These are phyloP conservation scores for Nilaparvata lugens DNA, from an alignment of 1,140 invertebrate genomes.

Conservation along the genomic window DNA sequence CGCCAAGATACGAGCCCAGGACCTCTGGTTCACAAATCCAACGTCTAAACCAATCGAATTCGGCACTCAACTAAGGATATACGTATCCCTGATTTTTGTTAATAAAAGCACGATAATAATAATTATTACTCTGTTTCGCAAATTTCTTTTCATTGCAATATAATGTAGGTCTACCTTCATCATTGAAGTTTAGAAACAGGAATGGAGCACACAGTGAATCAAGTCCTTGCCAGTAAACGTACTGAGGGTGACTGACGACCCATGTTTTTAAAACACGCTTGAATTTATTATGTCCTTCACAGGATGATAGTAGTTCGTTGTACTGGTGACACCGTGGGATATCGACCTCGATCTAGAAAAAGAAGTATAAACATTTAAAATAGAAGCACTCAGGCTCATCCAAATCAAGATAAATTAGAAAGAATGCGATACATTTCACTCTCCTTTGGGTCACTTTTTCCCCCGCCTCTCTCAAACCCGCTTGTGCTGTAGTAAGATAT, in stretches of 20 bases:
- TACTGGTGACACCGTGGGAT: conserved; percentile 99
- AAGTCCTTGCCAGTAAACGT: conserved; percentile 99
- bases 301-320: conserved; percentile 90
- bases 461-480: no score
- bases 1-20: no score
- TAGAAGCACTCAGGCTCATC: background rate
- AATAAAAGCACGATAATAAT: no score
- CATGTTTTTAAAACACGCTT: conserved; percentile 94
- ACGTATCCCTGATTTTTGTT: no score
- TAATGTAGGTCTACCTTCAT: conserved; percentile 63
- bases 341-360: conserved; percentile 87
- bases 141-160: no score
- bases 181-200: conserved; percentile 92
- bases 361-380: conserved; percentile 22
- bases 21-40: no score
- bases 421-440: background rate
- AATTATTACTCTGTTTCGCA: no score
- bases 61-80: no score
- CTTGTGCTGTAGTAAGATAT: no score
- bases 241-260: conserved; percentile 87
- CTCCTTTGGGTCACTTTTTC: background rate
- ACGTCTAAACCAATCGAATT: no score
- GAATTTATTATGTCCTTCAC: conserved; percentile 82
- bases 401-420: background rate
- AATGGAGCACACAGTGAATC: conserved; percentile 97